Evolutionary conservation across 2,888 invertebrate species (phyloP).

Genomic region (Leptinotarsa peninsularis): DNA sequence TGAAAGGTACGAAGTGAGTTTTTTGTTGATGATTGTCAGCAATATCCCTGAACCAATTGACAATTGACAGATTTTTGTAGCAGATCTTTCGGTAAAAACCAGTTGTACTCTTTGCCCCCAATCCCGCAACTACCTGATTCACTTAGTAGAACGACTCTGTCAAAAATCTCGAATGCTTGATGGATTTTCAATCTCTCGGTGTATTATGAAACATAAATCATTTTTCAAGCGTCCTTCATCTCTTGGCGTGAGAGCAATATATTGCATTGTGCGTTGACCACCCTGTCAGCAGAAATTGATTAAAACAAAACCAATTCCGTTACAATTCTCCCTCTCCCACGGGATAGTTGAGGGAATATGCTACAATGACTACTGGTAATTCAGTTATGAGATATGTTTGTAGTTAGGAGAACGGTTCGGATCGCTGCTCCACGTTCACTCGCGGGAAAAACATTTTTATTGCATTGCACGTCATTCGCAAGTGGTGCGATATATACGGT

Average conservation of each 20-base stretch:
- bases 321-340: constrained; percentile 23
- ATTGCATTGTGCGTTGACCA: background rate
- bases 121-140: too few relatives aligned
- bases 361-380: constrained; percentile 43
- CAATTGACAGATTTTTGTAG: too few relatives aligned
- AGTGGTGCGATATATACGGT: constrained; percentile 5
- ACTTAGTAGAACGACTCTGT: too few relatives aligned
- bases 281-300: constrained; percentile 15
- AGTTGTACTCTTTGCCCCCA: too few relatives aligned
- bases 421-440: constrained; percentile 36
- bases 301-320: constrained; percentile 3
- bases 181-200: too few relatives aligned
- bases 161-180: too few relatives aligned
- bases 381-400: constrained; percentile 51
- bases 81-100: too few relatives aligned
- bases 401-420: constrained; percentile 45
- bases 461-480: constrained; percentile 8
- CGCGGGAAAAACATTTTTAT: constrained; percentile 12
- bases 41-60: too few relatives aligned
- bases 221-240: too few relatives aligned
- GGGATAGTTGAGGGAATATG: constrained; percentile 16
- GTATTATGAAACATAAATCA: too few relatives aligned
- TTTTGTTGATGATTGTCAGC: too few relatives aligned
- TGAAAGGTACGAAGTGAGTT: too few relatives aligned
- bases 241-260: background rate